Percentiles rank a stretch among this genome's conserved stretches.
Conservation (phyloP, 2,888 invertebrate genomes). For the Notodonta dromedarius region DNA sequence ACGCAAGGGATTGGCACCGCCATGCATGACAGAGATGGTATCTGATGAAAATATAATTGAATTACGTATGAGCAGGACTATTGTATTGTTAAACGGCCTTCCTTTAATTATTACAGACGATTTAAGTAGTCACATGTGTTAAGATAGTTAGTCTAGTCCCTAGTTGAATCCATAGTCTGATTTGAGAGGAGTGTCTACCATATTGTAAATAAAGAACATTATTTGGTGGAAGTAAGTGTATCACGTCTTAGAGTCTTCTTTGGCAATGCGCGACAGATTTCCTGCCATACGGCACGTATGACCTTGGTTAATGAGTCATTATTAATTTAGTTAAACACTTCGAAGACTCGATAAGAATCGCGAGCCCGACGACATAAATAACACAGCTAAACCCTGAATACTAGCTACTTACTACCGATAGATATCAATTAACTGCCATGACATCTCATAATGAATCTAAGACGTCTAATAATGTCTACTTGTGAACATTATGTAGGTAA, state of each 20-base stretch:
- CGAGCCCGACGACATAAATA: not conserved
- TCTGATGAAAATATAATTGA: not conserved
- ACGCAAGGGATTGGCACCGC: constrained; percentile 17
- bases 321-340: constrained; percentile 12
- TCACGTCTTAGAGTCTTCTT: not conserved
- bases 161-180: not conserved
- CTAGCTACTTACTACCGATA: not conserved
- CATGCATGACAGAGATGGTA: not conserved
- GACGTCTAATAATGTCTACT: not conserved
- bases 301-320: constrained; percentile 26
- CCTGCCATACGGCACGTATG: constrained; percentile 26
- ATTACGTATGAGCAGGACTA: not conserved
- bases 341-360: constrained; percentile 1
- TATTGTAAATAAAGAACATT: not conserved
- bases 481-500: not conserved
- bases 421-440: not conserved
- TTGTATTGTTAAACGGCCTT: not conserved
- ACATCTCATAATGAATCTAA: not conserved
- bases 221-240: not conserved
- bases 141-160: not conserved
- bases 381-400: not conserved
- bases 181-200: not conserved
- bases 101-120: not conserved
- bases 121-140: not conserved
- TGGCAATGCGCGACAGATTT: constrained; percentile 4